A percentile compares a stretch with the other conserved stretches of the same genome.
Evolutionary conservation across 2,797 vertebrate species (phyloP).

Genomic region (Morus bassanus): DNA sequence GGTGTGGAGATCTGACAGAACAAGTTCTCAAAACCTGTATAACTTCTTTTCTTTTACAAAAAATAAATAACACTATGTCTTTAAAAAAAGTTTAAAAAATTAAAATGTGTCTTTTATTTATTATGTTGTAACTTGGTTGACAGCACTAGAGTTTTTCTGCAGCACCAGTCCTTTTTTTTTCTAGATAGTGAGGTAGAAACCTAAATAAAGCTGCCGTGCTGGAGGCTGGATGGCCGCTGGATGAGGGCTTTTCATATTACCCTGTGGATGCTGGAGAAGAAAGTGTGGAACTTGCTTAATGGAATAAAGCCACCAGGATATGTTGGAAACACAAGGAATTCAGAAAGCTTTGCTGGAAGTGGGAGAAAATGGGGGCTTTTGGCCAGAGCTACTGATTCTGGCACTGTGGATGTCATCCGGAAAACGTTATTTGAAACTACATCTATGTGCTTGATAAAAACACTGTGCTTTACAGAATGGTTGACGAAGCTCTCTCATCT

Average conservation of each 20-base stretch:
- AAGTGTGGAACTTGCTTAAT: background rate
- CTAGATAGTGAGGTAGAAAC: background rate
- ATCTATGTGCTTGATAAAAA: background rate
- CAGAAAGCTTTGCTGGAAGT: background rate
- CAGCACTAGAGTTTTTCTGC: background rate
- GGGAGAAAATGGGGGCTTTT: background rate
- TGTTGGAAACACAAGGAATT: background rate
- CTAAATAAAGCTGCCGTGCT: background rate
- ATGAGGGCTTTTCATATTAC: background rate
- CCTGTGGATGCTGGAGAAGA: background rate
- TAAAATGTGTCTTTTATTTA: background rate
- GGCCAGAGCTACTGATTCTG: background rate
- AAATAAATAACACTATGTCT: background rate
- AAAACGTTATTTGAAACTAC: background rate
- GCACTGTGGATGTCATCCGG: background rate
- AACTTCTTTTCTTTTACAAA: background rate
- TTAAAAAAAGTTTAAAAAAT: background rate
- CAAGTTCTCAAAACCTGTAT: background rate
- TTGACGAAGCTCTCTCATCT: background rate
- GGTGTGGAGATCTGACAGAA: background rate
- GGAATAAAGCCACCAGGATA: background rate
- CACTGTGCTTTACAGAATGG: background rate
- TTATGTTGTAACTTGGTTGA: background rate
- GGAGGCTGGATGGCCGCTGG: background rate
- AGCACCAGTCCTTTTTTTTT: background rate